These are phyloP conservation scores for Trichomycterus rosablanca DNA, from an alignment of 2,113 vertebrate species.

Conservation along the genomic window DNA sequence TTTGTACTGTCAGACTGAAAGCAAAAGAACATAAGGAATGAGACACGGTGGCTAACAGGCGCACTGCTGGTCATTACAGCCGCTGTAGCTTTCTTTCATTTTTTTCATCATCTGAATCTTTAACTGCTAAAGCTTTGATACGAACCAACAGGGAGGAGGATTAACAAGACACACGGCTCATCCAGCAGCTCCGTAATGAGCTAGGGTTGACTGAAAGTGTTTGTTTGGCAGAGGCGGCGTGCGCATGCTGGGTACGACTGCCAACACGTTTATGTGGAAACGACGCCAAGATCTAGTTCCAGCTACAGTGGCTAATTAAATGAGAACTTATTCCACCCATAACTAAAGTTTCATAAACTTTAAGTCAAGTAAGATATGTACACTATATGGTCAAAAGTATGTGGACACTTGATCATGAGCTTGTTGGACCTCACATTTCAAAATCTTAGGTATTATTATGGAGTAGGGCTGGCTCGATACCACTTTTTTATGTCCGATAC, in stretches of 20 bases:
- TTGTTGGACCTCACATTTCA: no score
- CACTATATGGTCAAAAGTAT: no score
- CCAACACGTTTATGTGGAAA: no score
- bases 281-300: not conserved
- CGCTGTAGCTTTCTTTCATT: conserved; percentile 5
- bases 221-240: not conserved
- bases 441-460: no score
- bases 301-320: no score
- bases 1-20: no score
- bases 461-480: no score
- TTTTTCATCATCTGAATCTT: conserved; percentile 12
- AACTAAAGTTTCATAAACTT: no score
- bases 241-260: not conserved
- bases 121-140: conserved; percentile 14
- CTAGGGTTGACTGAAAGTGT: not conserved
- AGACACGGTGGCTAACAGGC: not conserved
- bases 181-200: not conserved
- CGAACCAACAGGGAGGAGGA: not conserved
- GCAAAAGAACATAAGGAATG: not conserved
- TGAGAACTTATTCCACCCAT: no score
- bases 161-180: not conserved
- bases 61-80: not conserved
- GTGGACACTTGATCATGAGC: no score
- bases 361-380: no score
- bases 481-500: no score